Conservation (phyloP, 2,888 invertebrate species). For the Synergus japonicus region DNA sequence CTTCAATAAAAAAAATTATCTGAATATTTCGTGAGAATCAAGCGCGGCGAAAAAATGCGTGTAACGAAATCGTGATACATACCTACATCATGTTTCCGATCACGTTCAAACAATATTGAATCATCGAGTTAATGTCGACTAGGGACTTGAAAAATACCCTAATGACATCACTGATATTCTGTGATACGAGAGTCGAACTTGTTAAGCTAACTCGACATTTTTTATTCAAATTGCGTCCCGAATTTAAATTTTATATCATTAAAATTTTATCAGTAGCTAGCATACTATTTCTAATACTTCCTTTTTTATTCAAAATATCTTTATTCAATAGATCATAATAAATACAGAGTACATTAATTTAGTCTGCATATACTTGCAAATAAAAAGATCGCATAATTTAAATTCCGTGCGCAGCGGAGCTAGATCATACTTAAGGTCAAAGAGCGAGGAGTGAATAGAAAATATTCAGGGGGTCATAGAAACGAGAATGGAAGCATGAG, state of each 20-base stretch:
- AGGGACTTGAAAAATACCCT: slow-evolving; percentile 57
- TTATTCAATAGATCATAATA: background rate
- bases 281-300: too few relatives aligned
- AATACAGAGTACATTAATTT: background rate
- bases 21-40: slow-evolving; percentile 37
- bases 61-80: slow-evolving; percentile 64
- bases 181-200: background rate
- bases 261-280: background rate
- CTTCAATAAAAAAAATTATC: background rate
- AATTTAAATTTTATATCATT: background rate
- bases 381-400: slow-evolving; percentile 12
- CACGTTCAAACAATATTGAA: slow-evolving; percentile 73
- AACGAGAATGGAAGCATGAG: slow-evolving; percentile 16
- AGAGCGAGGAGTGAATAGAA: slow-evolving; percentile 32
- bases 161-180: slow-evolving; percentile 45
- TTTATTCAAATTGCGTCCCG: background rate
- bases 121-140: slow-evolving; percentile 67
- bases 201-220: background rate
- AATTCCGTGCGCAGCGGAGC: slow-evolving; percentile 9
- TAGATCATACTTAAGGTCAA: slow-evolving; percentile 34
- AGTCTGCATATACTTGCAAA: background rate
- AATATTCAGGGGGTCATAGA: slow-evolving; percentile 35
- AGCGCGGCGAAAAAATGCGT: slow-evolving; percentile 58
- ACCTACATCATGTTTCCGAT: slow-evolving; percentile 66
- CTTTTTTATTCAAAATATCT: too few relatives aligned